Evolutionary conservation across 64 coral and sea anemone genomes (phyloP).

Genomic region (Acropora tenuis): DNA sequence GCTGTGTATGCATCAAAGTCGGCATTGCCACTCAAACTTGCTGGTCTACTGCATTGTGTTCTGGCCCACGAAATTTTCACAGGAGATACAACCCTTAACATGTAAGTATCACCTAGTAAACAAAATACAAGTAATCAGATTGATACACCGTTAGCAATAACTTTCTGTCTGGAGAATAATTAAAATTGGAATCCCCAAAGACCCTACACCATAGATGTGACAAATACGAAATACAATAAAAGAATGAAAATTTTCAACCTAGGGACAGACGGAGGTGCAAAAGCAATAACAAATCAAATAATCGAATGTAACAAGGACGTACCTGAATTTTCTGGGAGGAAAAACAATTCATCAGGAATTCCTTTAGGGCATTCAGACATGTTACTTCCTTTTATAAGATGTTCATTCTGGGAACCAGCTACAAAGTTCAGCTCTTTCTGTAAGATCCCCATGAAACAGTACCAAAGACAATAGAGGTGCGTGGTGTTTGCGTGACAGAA

Average conservation of each 20-base stretch:
- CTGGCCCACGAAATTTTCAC: background rate
- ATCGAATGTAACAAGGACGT: background rate
- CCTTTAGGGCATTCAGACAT: conserved; percentile 21
- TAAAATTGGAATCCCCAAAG: too few species aligned
- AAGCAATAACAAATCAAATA: too few species aligned
- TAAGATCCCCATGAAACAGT: background rate
- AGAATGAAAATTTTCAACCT: too few species aligned
- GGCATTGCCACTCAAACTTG: conserved; percentile 1
- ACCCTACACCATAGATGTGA: too few species aligned
- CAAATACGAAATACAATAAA: too few species aligned
- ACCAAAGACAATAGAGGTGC: background rate
- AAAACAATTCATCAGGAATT: conserved; percentile 5
- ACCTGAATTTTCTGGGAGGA: background rate
- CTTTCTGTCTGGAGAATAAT: too few species aligned
- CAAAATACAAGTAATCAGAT: background rate
- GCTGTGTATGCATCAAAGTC: conserved; percentile 9
- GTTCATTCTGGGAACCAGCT: background rate
- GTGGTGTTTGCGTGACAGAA: background rate
- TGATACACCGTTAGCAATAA: background rate
- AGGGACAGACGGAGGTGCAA: too few species aligned
- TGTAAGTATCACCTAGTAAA: background rate
- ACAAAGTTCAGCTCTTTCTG: background rate
- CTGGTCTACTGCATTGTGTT: conserved; percentile 11
- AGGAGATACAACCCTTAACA: conserved; percentile 11
- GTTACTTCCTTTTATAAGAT: conserved; percentile 4